phyloP scores from a whole-genome alignment of 1,140 invertebrate genomes.

The Glossosoma conforme region DNA sequence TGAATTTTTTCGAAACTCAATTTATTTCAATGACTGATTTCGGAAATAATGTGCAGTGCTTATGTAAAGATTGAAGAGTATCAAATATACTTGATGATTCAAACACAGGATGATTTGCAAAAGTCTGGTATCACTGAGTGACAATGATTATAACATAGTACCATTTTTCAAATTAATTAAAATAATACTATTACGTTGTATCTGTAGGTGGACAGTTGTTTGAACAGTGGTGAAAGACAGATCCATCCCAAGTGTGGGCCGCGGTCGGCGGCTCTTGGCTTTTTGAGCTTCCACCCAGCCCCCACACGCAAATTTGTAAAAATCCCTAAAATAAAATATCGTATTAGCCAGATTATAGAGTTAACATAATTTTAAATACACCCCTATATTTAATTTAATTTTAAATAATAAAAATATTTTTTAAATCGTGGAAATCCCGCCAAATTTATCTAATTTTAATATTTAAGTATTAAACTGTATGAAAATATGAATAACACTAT shows the following conservation, averaged over 20 bases:
- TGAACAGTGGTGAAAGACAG: conserved; percentile 44
- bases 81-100: too few species aligned
- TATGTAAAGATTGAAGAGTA: too few species aligned
- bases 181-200: conserved; percentile 43
- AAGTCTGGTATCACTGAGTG: too few species aligned
- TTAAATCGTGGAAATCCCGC: not conserved
- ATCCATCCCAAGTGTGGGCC: conserved; percentile 34
- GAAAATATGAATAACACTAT: not conserved
- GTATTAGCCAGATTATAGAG: not conserved
- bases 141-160: too few species aligned
- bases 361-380: not conserved
- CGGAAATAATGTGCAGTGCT: too few species aligned
- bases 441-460: not conserved
- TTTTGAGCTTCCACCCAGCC: conserved; percentile 34
- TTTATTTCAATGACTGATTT: too few species aligned
- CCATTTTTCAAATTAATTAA: conserved; percentile 24
- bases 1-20: too few species aligned
- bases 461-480: not conserved
- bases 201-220: conserved; percentile 39
- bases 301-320: conserved; percentile 66
- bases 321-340: conserved; percentile 53
- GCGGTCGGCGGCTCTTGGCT: conserved; percentile 35
- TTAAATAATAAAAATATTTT: not conserved
- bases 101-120: too few species aligned
- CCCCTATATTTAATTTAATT: not conserved